Base-by-base conservation (phyloP, 2,797 vertebrate species). In the Acipenser ruthenus region DNA sequence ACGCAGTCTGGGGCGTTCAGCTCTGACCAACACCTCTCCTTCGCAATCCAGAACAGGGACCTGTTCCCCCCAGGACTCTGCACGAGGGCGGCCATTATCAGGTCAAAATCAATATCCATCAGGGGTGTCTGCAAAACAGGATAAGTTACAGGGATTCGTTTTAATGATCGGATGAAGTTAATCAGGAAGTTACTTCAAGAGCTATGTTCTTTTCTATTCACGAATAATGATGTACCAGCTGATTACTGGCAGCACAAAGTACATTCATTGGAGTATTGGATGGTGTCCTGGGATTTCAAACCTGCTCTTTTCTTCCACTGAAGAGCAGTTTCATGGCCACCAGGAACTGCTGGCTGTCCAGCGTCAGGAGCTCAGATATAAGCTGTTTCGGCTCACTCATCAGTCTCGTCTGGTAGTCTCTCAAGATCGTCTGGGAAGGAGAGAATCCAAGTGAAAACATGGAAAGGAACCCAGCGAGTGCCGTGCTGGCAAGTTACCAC, bases 61-160 rank as follows among this genome's bases (percentile, higher is more conserved):
- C 89, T 86, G 73, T 88, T 90, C 69, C 89, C 83, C 8, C 86
- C 86, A 0, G 89, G 87, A 55, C 79, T 86, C 73, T 82, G 83
- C 63, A 88, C 76, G 67, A 89, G 76, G 50, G 53, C 79, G 7
- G 79, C 73, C 69, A 73, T 82, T 10, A 83, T 73, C 56, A 72
- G 69, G 11, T 72, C 74, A 79, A 88, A 75, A 0, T 89, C 75
- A 1, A 90, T 62, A 49, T 68, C 63, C 18, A 71, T 58, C 63
- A 71, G 58, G 12, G 61, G 10, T 10, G 63, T 65, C 70, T 71
- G 66, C n/a, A 51, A 53, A 13, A 71, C 55, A 56, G 51, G 37
- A 37, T 37, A 37, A 37, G 37, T 4, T 2, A 37, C 23, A 37
- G 4, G 23, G 23, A 37, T 37, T 37, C 23, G 4, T 37, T 37